A percentile compares a stretch with the other conserved stretches of the same genome.
phyloP scores from a whole-genome alignment of 2,797 vertebrate species.

The Mus spretus region DNA sequence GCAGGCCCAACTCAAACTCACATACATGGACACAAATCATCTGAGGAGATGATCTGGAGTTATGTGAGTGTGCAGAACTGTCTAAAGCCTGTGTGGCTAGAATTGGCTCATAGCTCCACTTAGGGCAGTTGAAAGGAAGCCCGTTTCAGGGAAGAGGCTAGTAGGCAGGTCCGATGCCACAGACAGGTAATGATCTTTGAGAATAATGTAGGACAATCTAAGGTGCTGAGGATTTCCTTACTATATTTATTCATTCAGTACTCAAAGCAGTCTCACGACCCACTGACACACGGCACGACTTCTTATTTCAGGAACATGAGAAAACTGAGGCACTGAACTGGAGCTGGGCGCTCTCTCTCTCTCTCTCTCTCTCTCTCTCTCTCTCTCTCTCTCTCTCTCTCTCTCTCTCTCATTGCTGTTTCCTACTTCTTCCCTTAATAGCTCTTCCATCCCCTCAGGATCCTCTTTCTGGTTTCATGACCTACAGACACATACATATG shows the following conservation, averaged over 20 bases:
- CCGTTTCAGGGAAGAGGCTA: slow-evolving; percentile 44
- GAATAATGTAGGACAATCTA: slow-evolving; percentile 52
- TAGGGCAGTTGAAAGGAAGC: slow-evolving; percentile 37
- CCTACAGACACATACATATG: neutral
- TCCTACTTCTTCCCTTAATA: neutral
- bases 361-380: no score
- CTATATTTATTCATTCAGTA: slow-evolving; percentile 47
- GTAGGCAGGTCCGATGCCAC: neutral
- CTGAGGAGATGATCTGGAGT: slow-evolving; percentile 29
- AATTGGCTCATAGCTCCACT: neutral
- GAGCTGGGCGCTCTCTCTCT: neutral
- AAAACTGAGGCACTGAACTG: slow-evolving; percentile 16
- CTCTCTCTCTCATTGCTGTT: neutral
- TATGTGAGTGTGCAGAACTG: neutral
- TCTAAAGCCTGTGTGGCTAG: slow-evolving; percentile 43
- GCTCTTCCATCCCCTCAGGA: neutral
- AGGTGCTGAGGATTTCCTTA: slow-evolving; percentile 51
- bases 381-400: no score
- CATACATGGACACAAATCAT: slow-evolving; percentile 53
- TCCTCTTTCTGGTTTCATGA: neutral
- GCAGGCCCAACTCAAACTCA: slow-evolving; percentile 67
- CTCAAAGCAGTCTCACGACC: slow-evolving; percentile 25
- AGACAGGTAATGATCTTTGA: slow-evolving; percentile 62
- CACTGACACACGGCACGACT: neutral
- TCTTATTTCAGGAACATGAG: neutral